Conservation (phyloP, 2,888 invertebrate genomes). For the Dendrolimus pini region DNA sequence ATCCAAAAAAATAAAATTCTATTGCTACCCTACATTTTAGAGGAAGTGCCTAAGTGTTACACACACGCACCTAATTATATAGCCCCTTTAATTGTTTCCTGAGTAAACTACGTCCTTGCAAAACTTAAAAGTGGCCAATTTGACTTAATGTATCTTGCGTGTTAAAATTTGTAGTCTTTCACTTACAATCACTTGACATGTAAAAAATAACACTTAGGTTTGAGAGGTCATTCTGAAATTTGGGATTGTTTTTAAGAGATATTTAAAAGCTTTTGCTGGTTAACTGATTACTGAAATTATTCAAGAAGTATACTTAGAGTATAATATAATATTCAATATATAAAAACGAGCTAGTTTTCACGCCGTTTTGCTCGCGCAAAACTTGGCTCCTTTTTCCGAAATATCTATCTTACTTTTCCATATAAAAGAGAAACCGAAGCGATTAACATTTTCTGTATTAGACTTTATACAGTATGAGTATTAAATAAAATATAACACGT, state of each 20-base stretch:
- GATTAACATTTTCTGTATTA: no score
- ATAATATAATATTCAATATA: no score
- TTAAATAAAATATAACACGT: no score
- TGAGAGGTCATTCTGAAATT: constrained; percentile 8
- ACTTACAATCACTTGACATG: constrained; percentile 5
- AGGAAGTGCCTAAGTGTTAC: constrained; percentile 60
- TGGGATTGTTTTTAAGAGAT: not conserved
- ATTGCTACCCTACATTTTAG: constrained; percentile 33
- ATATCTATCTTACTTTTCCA: no score
- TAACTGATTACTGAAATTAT: no score
- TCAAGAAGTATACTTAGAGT: no score
- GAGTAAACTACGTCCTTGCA: constrained; percentile 37
- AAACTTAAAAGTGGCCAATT: constrained; percentile 10
- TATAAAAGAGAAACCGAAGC: no score
- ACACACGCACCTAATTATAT: constrained; percentile 59
- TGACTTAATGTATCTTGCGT: constrained; percentile 36
- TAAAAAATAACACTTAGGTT: constrained; percentile 15
- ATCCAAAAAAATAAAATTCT: no score
- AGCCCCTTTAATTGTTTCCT: constrained; percentile 52
- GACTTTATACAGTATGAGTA: no score
- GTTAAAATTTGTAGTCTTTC: constrained; percentile 15
- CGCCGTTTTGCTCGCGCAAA: no score
- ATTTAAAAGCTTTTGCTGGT: constrained; percentile 3
- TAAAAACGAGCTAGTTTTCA: no score
- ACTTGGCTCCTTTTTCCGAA: no score